Evolutionary conservation across 1,140 invertebrate genomes (phyloP).

Genomic region (Atopsyche davidsoni): DNA sequence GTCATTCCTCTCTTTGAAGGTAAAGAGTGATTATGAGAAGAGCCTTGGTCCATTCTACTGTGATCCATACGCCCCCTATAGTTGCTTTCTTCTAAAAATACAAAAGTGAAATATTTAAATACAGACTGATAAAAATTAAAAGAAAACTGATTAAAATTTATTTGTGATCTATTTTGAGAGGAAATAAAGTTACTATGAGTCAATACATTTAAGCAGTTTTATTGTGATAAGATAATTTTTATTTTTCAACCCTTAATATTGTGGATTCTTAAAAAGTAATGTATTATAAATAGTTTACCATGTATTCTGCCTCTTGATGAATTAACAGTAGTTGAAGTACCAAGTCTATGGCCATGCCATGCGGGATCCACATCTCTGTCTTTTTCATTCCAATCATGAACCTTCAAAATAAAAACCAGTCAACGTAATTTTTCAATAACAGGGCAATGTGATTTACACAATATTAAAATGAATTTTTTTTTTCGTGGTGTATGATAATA

Average conservation of each 20-base stretch:
- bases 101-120: neutral
- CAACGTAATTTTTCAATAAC: neutral
- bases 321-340: constrained; percentile 9
- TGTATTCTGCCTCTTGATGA: constrained; percentile 17
- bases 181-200: too few species aligned
- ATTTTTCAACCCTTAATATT: too few species aligned
- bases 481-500: constrained; percentile 22
- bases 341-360: constrained; percentile 26
- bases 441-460: neutral
- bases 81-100: constrained; percentile 21
- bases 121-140: neutral
- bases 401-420: constrained; percentile 10
- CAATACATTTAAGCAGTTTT: too few species aligned
- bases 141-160: neutral
- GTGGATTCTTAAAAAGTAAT: neutral
- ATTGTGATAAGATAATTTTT: too few species aligned
- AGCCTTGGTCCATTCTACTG: constrained; percentile 12
- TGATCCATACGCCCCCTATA: constrained; percentile 25
- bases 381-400: constrained; percentile 27
- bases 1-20: constrained; percentile 16
- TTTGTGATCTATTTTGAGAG: too few species aligned
- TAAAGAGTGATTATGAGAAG: constrained; percentile 10
- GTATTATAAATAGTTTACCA: constrained; percentile 11
- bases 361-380: constrained; percentile 24
- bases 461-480: too few species aligned